phyloP scores from a whole-genome alignment of 2,888 invertebrate genomes.

The Apotomis capreana region DNA sequence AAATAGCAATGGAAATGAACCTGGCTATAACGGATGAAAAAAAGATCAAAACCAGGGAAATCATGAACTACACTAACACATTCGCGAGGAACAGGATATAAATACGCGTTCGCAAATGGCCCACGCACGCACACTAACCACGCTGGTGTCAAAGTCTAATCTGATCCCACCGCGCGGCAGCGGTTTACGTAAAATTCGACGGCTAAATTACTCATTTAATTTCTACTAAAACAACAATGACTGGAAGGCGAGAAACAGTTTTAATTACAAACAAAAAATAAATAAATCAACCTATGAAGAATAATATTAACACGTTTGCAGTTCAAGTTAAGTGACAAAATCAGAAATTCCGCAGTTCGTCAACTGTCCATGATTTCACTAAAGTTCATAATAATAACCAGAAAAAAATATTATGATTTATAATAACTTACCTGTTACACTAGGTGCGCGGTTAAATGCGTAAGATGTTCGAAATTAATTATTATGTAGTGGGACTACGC shows the following conservation, averaged over 20 bases:
- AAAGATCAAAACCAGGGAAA: constrained; percentile 49
- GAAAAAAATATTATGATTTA: not conserved
- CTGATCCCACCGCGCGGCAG: constrained; percentile 51
- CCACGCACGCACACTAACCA: constrained; percentile 62
- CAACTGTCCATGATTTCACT: not conserved
- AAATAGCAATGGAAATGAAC: too few species aligned
- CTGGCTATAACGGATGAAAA: not conserved
- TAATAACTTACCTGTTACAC: constrained; percentile 16
- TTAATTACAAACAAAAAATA: not conserved
- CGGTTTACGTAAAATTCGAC: constrained; percentile 52
- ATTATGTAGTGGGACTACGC: constrained; percentile 43
- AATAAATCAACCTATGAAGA: not conserved
- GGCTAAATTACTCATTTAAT: constrained; percentile 30
- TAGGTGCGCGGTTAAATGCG: constrained; percentile 32
- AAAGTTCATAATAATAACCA: not conserved
- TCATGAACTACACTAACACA: constrained; percentile 51
- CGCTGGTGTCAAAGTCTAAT: constrained; percentile 79
- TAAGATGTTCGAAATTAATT: not conserved
- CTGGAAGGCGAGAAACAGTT: constrained; percentile 2
- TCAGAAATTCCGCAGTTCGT: constrained; percentile 3
- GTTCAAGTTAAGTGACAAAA: constrained; percentile 1
- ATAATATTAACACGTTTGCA: constrained; percentile 17
- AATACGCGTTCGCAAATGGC: constrained; percentile 58
- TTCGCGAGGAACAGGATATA: constrained; percentile 57
- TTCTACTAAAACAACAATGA: constrained; percentile 21